These are phyloP conservation scores for Gasterosteus nipponicus DNA, from an alignment of 2,113 vertebrate genomes.

Conservation along the genomic window DNA sequence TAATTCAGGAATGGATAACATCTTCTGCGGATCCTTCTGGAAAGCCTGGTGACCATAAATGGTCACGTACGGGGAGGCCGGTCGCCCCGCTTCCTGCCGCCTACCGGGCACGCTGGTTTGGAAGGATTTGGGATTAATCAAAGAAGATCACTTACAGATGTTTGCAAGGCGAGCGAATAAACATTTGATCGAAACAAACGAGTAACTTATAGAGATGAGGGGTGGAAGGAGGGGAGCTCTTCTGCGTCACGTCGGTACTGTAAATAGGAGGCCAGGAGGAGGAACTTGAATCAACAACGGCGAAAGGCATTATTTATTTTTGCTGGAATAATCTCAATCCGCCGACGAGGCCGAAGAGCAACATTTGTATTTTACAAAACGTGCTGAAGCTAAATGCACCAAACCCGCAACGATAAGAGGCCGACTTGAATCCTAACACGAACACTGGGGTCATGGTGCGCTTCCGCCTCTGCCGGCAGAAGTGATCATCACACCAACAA, in stretches of 20 bases:
- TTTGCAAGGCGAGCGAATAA: slow-evolving; percentile 27
- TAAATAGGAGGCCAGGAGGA: neutral
- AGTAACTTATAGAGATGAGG: neutral
- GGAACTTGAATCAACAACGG: neutral
- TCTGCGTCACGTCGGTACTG: neutral
- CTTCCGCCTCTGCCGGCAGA: neutral
- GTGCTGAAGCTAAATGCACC: too few relatives aligned
- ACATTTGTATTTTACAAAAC: too few relatives aligned
- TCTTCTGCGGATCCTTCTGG: slow-evolving; percentile 39
- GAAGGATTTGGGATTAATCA: slow-evolving; percentile 66
- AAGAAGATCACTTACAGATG: slow-evolving; percentile 60
- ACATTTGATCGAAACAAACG: slow-evolving; percentile 37
- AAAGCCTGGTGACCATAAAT: slow-evolving; percentile 56
- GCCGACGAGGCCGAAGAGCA: too few relatives aligned
- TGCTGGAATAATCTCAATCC: too few relatives aligned
- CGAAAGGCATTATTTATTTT: too few relatives aligned
- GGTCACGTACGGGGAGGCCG: slow-evolving; percentile 16
- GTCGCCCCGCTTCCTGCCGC: slow-evolving; percentile 34
- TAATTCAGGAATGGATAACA: slow-evolving; percentile 46
- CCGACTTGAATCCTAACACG: too few relatives aligned
- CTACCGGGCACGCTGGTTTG: slow-evolving; percentile 26
- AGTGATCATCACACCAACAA: neutral
- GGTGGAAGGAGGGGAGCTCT: neutral
- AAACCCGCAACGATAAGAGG: too few relatives aligned
- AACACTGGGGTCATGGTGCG: neutral